Percentiles rank a stretch among this genome's conserved stretches.
Evolutionary conservation across 2,113 vertebrate genomes (phyloP).

Genomic region (Xiphophorus maculatus): DNA sequence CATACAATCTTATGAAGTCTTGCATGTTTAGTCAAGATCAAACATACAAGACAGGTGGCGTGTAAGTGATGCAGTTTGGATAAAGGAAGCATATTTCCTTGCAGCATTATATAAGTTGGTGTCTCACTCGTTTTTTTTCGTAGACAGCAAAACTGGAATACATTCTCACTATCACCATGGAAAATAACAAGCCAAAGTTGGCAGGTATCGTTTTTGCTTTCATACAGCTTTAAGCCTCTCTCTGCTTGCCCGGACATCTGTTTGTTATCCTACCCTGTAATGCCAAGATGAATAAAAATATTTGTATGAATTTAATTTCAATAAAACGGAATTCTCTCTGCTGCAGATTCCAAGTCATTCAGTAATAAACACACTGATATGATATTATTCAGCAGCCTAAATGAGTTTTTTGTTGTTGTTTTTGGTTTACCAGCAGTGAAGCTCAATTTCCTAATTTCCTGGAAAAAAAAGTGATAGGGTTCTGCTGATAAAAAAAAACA

Average conservation of each 20-base stretch:
- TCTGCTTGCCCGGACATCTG: conserved; percentile 36
- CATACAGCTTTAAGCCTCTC: conserved; percentile 25
- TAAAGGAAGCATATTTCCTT: conserved; percentile 27
- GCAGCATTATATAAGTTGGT: conserved; percentile 1
- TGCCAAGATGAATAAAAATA: conserved; percentile 13
- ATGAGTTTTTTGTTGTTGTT: not conserved
- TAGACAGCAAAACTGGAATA: conserved; percentile 12
- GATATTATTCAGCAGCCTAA: conserved; percentile 60
- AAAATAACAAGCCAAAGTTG: conserved; percentile 61
- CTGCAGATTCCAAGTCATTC: conserved; percentile 13
- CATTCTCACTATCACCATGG: conserved; percentile 57
- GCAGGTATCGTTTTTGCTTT: conserved; percentile 50
- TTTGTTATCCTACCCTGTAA: conserved; percentile 24
- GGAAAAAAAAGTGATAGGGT: conserved; percentile 23
- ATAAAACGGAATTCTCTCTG: conserved; percentile 17
- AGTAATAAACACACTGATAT: not conserved
- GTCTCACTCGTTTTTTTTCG: conserved; percentile 1
- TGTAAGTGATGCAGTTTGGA: conserved; percentile 44
- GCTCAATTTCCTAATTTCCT: conserved; percentile 38
- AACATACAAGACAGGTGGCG: conserved; percentile 16
- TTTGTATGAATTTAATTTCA: conserved; percentile 13
- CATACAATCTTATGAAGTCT: conserved; percentile 4
- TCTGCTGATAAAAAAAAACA: conserved; percentile 53
- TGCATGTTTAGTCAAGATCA: conserved; percentile 54
- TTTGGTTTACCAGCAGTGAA: conserved; percentile 27